Conservation (phyloP, 2,113 vertebrate species). For the Rhynchomys soricoides region DNA sequence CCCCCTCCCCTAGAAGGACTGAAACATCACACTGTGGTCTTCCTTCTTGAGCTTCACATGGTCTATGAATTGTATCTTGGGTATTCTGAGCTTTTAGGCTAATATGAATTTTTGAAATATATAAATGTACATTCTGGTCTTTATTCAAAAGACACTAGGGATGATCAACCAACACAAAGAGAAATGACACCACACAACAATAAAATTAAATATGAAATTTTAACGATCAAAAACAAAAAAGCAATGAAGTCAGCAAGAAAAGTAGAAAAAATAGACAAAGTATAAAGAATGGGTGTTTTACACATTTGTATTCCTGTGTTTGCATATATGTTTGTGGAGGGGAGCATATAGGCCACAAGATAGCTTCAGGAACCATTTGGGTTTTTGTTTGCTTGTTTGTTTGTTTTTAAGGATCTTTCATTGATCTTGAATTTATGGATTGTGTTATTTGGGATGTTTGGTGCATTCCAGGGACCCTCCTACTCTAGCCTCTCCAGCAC, state of each 20-base stretch:
- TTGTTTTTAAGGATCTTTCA: not conserved
- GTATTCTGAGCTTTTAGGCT: no score
- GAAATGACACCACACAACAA: not conserved
- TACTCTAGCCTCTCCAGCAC: not conserved
- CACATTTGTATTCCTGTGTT: not conserved
- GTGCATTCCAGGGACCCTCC: not conserved
- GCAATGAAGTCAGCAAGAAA: not conserved
- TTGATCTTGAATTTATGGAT: not conserved
- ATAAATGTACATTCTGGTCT: not conserved
- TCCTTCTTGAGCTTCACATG: no score
- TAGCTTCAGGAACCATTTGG: no score
- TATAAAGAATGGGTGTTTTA: not conserved
- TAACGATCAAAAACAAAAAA: not conserved
- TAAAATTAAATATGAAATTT: not conserved
- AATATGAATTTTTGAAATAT: not conserved
- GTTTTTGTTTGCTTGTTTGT: no score
- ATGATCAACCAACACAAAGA: not conserved
- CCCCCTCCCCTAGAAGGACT: no score
- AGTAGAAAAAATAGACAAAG: not conserved
- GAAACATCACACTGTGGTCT: no score
- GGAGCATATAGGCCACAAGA: no score
- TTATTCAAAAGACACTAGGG: not conserved
- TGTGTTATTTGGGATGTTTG: not conserved
- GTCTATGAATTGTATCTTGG: no score
- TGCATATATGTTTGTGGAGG: not conserved